Conservation (phyloP, 2,113 vertebrate species). For the Verasper variegatus region DNA sequence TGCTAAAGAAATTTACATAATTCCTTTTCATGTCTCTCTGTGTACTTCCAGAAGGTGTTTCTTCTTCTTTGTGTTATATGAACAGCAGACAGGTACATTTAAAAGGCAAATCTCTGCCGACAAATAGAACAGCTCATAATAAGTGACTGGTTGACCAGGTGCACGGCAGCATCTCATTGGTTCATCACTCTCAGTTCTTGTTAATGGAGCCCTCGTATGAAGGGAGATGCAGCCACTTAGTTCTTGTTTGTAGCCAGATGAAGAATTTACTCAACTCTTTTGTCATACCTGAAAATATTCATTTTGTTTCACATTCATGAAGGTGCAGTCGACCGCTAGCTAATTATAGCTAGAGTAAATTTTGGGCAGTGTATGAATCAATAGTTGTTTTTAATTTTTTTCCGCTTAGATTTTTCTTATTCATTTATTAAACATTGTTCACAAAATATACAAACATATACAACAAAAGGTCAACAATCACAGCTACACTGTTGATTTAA, state of each 20-base stretch:
- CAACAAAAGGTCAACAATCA: too few species aligned
- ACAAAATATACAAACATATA: too few species aligned
- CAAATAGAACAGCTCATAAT: constrained; percentile 33
- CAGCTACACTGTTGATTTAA: too few species aligned
- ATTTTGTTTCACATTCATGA: too few species aligned
- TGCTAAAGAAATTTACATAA: too few species aligned
- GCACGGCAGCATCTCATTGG: constrained; percentile 35
- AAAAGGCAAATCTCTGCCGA: constrained; percentile 52
- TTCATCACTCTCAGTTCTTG: constrained; percentile 31
- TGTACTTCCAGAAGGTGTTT: constrained; percentile 11
- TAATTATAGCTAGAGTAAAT: too few species aligned
- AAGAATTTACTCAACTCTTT: neutral
- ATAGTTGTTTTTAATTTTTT: too few species aligned
- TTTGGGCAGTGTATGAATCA: constrained; percentile 14
- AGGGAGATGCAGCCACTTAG: constrained; percentile 39
- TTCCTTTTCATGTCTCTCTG: neutral
- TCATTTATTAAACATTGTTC: too few species aligned
- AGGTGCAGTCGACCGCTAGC: too few species aligned
- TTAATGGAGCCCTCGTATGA: constrained; percentile 50
- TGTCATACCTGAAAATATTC: too few species aligned
- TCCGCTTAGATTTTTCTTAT: too few species aligned
- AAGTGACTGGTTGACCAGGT: constrained; percentile 42
- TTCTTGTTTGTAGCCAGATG: constrained; percentile 40
- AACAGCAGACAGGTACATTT: neutral
- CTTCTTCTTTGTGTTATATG: constrained; percentile 25